Conservation (phyloP, 2,113 vertebrate genomes). For the Murina feae region DNA sequence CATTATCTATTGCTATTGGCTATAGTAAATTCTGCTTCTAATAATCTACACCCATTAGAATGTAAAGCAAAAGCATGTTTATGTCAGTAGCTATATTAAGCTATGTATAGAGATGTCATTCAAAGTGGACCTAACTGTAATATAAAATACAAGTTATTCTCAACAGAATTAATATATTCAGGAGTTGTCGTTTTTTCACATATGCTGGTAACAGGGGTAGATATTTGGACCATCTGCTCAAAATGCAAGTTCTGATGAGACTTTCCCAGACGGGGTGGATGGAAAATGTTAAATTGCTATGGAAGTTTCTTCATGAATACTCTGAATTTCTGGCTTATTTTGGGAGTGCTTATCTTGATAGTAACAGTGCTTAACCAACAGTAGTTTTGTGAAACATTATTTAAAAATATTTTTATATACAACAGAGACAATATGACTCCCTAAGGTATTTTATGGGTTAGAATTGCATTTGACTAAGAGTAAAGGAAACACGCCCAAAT, state of each 20-base stretch:
- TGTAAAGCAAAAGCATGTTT: background rate
- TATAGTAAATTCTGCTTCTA: background rate
- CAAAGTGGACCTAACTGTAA: background rate
- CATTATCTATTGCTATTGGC: background rate
- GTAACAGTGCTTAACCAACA: background rate
- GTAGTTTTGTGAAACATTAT: background rate
- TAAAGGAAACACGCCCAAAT: background rate
- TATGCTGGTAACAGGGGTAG: background rate
- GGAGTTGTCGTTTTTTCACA: background rate
- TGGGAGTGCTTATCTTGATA: background rate
- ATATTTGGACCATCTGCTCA: background rate
- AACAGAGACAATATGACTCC: background rate
- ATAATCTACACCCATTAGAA: background rate
- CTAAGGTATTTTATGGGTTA: background rate
- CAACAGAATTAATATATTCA: background rate
- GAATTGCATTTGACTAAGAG: background rate
- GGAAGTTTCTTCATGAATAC: background rate
- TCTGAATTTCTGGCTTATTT: background rate
- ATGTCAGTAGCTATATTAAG: background rate
- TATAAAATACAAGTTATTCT: background rate
- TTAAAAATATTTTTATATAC: background rate
- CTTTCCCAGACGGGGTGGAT: background rate
- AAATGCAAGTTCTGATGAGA: background rate
- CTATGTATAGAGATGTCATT: background rate
- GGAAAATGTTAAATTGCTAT: background rate